A percentile compares a stretch with the other conserved stretches of the same genome.
Conservation (phyloP, 2,113 vertebrate species). For the Pterophyllum scalare region DNA sequence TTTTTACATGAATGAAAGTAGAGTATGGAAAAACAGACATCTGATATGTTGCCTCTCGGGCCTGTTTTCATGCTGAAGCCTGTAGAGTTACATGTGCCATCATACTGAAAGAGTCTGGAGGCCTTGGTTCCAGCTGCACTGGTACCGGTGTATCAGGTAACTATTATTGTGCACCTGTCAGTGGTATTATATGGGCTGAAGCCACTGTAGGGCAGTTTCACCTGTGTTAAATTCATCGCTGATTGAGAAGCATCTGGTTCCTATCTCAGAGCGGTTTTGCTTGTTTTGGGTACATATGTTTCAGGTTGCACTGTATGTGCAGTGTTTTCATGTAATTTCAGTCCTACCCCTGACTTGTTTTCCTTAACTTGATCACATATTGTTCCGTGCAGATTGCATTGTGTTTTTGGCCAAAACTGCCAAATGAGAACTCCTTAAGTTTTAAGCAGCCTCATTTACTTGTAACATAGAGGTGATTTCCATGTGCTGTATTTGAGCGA, state of each 20-base stretch:
- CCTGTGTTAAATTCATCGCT: neutral
- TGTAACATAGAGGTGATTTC: neutral
- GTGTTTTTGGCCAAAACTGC: neutral
- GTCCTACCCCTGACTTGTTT: neutral
- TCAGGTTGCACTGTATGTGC: slow-evolving; percentile 20
- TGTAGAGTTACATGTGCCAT: neutral
- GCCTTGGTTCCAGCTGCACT: neutral
- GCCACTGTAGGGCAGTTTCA: slow-evolving; percentile 32
- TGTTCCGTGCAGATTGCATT: neutral
- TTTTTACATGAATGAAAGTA: neutral
- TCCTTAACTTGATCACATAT: neutral
- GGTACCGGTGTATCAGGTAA: slow-evolving; percentile 45
- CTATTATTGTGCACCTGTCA: slow-evolving; percentile 60
- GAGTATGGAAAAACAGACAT: neutral
- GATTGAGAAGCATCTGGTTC: slow-evolving; percentile 45
- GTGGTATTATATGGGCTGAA: slow-evolving; percentile 15
- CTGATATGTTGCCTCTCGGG: neutral
- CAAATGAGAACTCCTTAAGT: neutral
- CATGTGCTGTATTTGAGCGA: neutral
- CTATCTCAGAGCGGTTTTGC: slow-evolving; percentile 41
- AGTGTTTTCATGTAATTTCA: slow-evolving; percentile 2
- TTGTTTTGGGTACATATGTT: slow-evolving; percentile 4
- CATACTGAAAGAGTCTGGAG: neutral
- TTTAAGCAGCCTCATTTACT: neutral
- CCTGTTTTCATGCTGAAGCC: neutral